Evolutionary conservation across 2,797 vertebrate genomes (phyloP), one percentile per base, ranked within the genome.

Genomic region (Miichthys miiuy): DNA sequence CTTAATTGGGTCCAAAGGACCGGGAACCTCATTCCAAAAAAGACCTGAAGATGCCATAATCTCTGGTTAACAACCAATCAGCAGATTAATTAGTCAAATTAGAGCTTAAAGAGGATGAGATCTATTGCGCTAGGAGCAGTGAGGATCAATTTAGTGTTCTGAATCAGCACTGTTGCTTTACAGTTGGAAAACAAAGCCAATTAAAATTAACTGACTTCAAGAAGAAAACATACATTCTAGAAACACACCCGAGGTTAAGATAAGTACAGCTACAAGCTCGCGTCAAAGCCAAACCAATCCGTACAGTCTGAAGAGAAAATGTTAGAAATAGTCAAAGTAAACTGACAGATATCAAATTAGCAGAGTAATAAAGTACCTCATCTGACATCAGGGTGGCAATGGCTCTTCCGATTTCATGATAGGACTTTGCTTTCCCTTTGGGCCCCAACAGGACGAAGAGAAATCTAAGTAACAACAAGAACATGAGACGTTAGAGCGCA

Each of bases 321-420:
- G 17, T 27, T 11, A 23, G 42, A 38, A 55, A 7, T 2, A 21
- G 4, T 38, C 9, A 41, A 46, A 13, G 0, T 64, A 14, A n/a
- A 65, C 0, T 0, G 23, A 51, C 38, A 64, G 50, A 57, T 18
- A 18, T 13, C 0, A 42, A 12, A 21, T 10, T 48, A 10, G 12
- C 6, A 61, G 2, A 7, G 6, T 16, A 21, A 8, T 16, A 3
- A 63, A 92, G 25, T 90, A 98, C 98, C 97, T 99, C 98, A 46
- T 99, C 98, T 0, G 98, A 99, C 98, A 99, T 99, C 91, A 99
- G 93, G 0, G 98, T 99, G 77, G 97, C 98, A 0, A 99, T 99
- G 87, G 98, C 95, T 92, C 98, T 93, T 85, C 98, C 98, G 8
- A 99, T 99, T 91, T 99, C 98, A 38, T 97, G 97, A 70, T 99